Base-by-base conservation (phyloP, 2,888 invertebrate species). In the Mythimna impura region DNA sequence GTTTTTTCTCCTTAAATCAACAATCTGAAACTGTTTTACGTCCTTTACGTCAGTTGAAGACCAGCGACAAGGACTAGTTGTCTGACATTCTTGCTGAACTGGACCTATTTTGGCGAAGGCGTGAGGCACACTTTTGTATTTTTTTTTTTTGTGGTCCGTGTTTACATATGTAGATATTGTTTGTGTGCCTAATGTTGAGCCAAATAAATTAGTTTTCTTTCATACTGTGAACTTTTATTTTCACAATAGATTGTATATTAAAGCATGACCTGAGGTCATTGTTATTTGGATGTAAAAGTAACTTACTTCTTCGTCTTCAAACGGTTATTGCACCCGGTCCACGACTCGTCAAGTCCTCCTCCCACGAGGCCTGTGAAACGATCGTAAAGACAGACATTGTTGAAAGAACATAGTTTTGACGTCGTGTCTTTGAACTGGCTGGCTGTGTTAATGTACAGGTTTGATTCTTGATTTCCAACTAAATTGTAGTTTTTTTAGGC, bases 311-410 rank as follows among this genome's bases (percentile, higher is more conserved):
- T 43, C 8, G 43, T 6, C 43, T 25, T 10, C 12, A 63, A 12
- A 25, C 52, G 36, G 60, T 80, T 73, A 80, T 30, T 61, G 58
- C 73, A 60, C 73, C 22, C 52, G 14, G 50, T 20, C 52, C 40
- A 40, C 12, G 20, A 61, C 61, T 55, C 73, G 12, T 76, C 64
- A 80, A 64, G 14, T 6, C 17, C n/a, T 36, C 40, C 17, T 40
- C 74, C 54, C 52, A n/a, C 12, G 64, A 47, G 80, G 20, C 47
- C 40, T 50, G 22, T 73, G 25, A 14, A 20, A 14, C 1, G 47
- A 8, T 63, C 17, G 54, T 60, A 50, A 73, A 73, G 25, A 30
- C 14, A 43, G 20, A 50, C 40, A 43, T 52, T 17, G 4, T 47
- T 54, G 58, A 34, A 22, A 30, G 3, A 60, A 43, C 43, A 20